These are phyloP conservation scores for Eulemur rubriventer DNA, from an alignment of 2,797 vertebrate species.

Conservation along the genomic window DNA sequence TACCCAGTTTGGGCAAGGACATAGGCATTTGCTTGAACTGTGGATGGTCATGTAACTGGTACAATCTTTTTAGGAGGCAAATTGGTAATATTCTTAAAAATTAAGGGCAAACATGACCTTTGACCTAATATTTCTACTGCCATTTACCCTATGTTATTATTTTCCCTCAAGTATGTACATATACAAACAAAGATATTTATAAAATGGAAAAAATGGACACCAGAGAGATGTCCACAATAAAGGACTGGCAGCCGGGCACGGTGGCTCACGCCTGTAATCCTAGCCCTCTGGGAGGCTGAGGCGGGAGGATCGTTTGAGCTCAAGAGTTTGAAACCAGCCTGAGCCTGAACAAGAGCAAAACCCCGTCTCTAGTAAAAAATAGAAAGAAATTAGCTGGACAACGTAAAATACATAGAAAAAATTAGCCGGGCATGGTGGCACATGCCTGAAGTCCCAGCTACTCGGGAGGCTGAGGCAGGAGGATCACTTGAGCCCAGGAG, in stretches of 20 bases:
- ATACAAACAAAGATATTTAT: not conserved
- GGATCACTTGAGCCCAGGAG: too few relatives aligned
- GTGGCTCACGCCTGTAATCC: too few relatives aligned
- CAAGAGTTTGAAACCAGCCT: too few relatives aligned
- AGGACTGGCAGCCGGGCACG: not conserved
- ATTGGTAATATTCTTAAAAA: not conserved
- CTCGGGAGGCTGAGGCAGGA: too few relatives aligned
- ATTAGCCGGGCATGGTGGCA: too few relatives aligned
- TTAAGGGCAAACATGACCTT: not conserved
- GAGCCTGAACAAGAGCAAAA: too few relatives aligned
- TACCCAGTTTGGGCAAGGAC: not conserved
- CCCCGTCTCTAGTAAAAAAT: too few relatives aligned
- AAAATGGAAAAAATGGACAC: not conserved
- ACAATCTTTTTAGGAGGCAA: not conserved
- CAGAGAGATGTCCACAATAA: not conserved
- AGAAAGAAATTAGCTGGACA: too few relatives aligned
- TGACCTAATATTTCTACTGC: not conserved
- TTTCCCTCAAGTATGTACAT: not conserved
- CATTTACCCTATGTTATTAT: not conserved
- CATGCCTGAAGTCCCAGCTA: too few relatives aligned
- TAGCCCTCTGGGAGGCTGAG: too few relatives aligned
- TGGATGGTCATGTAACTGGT: not conserved
- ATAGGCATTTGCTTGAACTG: not conserved
- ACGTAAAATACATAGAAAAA: too few relatives aligned
- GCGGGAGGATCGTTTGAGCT: too few relatives aligned